Evolutionary conservation across 2,113 vertebrate species (phyloP).

Genomic region (Ahaetulla prasina): DNA sequence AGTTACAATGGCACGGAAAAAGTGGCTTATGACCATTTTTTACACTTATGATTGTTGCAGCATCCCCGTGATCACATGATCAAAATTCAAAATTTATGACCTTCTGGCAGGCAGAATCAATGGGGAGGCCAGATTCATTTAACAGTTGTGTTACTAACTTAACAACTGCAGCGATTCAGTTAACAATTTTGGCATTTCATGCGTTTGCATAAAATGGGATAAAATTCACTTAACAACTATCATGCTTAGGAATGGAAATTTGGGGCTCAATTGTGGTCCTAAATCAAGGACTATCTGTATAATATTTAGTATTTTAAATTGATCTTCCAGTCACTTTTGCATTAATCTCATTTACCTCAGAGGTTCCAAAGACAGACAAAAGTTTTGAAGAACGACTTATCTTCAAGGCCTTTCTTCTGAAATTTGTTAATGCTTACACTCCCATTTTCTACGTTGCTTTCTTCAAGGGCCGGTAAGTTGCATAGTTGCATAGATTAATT

Average conservation of each 20-base stretch:
- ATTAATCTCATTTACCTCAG: conserved; percentile 61
- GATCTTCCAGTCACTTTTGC: background rate
- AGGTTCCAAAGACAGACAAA: conserved; percentile 97
- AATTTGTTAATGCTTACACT: conserved; percentile 96
- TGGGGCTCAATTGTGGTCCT: too few species aligned
- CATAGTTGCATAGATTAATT: conserved; percentile 30
- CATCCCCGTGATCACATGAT: background rate
- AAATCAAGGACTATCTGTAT: background rate
- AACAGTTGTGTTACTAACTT: background rate
- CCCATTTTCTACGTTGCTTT: conserved; percentile 97
- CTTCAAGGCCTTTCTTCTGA: conserved; percentile 93
- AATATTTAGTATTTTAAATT: background rate
- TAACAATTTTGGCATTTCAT: background rate
- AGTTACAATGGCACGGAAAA: background rate
- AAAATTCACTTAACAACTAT: background rate
- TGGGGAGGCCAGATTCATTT: background rate
- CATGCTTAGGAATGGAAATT: background rate
- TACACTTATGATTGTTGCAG: background rate
- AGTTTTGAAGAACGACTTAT: conserved; percentile 93
- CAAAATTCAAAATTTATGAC: background rate
- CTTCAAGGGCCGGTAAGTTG: conserved; percentile 91
- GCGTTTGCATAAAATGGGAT: background rate
- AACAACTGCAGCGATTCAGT: background rate
- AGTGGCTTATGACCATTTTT: background rate
- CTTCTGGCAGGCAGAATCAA: background rate